Base-by-base conservation (phyloP, 1,140 invertebrate genomes). In the Argopecten irradians region DNA sequence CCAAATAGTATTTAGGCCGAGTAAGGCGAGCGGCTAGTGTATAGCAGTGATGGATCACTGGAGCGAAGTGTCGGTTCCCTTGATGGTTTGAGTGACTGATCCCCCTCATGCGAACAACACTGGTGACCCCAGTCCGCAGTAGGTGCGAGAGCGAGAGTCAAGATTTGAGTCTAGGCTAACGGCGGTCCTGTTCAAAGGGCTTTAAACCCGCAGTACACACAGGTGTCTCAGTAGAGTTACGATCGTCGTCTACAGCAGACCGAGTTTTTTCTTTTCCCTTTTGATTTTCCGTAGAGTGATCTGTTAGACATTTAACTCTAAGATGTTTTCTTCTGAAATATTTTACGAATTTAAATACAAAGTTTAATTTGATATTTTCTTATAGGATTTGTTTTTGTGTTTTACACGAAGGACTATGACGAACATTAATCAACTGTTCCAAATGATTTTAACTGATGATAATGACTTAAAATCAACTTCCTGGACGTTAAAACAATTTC, bases 191-290 rank as follows among this genome's bases (percentile, higher is more conserved):
- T 71, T 71, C 55, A 71, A 71, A 71, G 55, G 55, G 55, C 55
- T 71, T 71, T 71, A 71, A 71, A 71, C 55, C 55, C n/a, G 55
- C 55, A n/a, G 28, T 71, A 71, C 55, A n/a, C 16, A 71, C 55
- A 71, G 55, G 55, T 71, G 55, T 71, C 55, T 71, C 55, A 28
- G 22, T 71, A n/a, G n/a, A 71, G 8, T 7, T 71, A 71, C 55
- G 8, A 28, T 71, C 55, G 55, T n/a, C 55, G 55, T 71, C 55
- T 71, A 71, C 55, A 28, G 55, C 55, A 71, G 55, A 1, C 55
- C 22, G 55, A n/a, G 43, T 71, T 71, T 71, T 46, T 46, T 71
- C 1, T 71, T 71, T 71, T 28, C n/a, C 55, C 1, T 11, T 28
- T 71, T 71, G 5, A 71, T 71, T 71, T 71, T 71, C 55, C 28